Percentiles rank a stretch among this genome's conserved stretches.
phyloP scores from a whole-genome alignment of 2,888 invertebrate species.

The Lasioglossum oenotherae region DNA sequence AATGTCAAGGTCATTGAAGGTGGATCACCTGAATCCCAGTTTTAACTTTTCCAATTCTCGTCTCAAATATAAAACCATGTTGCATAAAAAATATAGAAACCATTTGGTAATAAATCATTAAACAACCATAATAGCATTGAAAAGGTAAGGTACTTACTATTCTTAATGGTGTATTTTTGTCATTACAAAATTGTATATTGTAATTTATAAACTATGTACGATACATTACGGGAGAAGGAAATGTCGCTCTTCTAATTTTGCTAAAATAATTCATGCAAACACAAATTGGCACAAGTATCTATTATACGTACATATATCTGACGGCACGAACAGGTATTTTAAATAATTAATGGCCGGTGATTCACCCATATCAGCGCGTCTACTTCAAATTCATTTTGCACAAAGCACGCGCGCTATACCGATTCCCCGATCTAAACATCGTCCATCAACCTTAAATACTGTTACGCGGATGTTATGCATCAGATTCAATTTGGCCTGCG shows the following conservation, averaged over 20 bases:
- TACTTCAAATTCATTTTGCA: background rate
- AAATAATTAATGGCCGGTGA: background rate
- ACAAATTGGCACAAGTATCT: background rate
- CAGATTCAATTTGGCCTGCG: background rate
- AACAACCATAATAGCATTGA: too few species aligned
- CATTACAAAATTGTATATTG: too few species aligned
- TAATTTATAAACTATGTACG: too few species aligned
- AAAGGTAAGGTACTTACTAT: too few species aligned
- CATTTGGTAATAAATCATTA: too few species aligned
- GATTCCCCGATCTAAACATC: background rate
- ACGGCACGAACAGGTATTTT: background rate
- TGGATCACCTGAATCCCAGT: too few species aligned
- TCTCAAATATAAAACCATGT: too few species aligned
- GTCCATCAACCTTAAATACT: constrained; percentile 12
- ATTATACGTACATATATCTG: background rate
- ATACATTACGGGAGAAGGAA: background rate
- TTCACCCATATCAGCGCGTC: background rate
- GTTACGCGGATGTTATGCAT: constrained; percentile 24
- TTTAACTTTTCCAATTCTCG: too few species aligned
- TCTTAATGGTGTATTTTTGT: too few species aligned
- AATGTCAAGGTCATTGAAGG: background rate
- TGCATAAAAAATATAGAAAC: too few species aligned
- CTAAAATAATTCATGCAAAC: background rate
- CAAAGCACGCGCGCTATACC: background rate
- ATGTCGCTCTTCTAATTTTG: background rate